These are phyloP conservation scores for Reticulitermes lucifugus DNA, from an alignment of 2,888 invertebrate species.

Conservation along the genomic window DNA sequence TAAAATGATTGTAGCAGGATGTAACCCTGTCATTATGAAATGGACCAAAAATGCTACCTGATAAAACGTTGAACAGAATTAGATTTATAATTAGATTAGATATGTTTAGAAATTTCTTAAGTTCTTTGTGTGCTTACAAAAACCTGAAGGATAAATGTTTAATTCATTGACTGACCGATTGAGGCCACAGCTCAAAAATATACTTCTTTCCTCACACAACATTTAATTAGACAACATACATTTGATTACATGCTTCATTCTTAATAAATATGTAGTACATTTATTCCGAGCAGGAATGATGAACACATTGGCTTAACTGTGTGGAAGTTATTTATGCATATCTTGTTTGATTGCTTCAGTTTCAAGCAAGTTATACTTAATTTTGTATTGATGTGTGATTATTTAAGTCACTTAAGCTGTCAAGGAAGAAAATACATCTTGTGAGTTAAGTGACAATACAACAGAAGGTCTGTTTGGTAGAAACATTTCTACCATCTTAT, in stretches of 20 bases:
- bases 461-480: not conserved
- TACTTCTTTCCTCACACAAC: not conserved
- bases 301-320: not conserved
- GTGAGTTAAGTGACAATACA: not conserved
- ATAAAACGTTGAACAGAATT: not conserved
- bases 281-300: not conserved
- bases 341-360: not conserved
- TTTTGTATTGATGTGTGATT: not conserved
- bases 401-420: not conserved
- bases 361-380: not conserved
- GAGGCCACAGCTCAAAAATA: not conserved
- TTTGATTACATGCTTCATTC: not conserved
- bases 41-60: conserved; percentile 6
- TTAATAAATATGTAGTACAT: not conserved
- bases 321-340: not conserved
- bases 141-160: not conserved
- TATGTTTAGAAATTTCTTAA: not conserved
- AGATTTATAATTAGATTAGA: not conserved
- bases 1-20: not conserved
- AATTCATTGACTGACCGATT: not conserved
- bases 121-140: not conserved
- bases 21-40: not conserved
- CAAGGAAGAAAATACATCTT: not conserved
- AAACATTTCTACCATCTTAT: not conserved
- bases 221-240: not conserved